A percentile compares a stretch with the other conserved stretches of the same genome.
Evolutionary conservation across 2,113 vertebrate genomes (phyloP).

Genomic region (Plectropomus leopardus): DNA sequence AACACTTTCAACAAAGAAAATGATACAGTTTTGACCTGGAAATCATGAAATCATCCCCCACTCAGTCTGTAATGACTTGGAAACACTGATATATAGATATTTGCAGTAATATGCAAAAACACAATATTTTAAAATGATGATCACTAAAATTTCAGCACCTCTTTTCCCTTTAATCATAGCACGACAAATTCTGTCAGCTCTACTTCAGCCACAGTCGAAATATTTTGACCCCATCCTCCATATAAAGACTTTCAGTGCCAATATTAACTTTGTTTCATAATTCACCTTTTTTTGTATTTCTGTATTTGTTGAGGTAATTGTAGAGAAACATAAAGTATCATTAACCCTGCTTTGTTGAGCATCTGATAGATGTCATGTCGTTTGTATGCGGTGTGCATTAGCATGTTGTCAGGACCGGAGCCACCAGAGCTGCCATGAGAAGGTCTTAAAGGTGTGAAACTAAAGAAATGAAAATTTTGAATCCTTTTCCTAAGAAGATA

Average conservation of each 20-base stretch:
- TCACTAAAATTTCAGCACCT: neutral
- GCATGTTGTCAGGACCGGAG: neutral
- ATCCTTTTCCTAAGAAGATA: neutral
- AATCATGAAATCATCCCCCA: no score
- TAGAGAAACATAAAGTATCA: no score
- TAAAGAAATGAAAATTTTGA: neutral
- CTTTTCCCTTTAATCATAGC: neutral
- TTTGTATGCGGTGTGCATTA: neutral
- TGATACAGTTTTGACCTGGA: no score
- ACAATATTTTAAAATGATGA: neutral
- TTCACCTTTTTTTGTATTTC: neutral
- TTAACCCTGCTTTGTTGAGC: neutral
- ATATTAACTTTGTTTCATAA: neutral
- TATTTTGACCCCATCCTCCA: neutral
- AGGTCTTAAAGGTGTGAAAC: neutral
- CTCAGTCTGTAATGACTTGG: no score
- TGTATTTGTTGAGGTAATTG: neutral
- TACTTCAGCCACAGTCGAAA: neutral
- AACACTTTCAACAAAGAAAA: no score
- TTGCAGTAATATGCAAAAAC: no score
- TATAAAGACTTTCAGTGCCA: neutral
- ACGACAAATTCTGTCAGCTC: neutral
- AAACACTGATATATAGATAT: no score
- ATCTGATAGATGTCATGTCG: neutral
- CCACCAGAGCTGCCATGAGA: neutral